Percentiles rank a stretch among this genome's conserved stretches.
phyloP scores from a whole-genome alignment of 2,797 vertebrate genomes.

The Adelosebastes latens region DNA sequence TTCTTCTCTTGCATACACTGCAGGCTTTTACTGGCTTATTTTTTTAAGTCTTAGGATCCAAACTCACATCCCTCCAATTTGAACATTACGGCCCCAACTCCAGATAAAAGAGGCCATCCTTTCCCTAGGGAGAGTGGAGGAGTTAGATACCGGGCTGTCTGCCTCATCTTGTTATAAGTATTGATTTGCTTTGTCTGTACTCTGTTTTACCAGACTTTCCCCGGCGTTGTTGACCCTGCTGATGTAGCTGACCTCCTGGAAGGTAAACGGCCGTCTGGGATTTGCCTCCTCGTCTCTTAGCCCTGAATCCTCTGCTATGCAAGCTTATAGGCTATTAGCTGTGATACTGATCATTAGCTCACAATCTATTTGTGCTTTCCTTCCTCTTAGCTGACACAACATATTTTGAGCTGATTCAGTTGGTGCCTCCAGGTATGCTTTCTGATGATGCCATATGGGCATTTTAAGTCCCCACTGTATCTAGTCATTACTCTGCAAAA shows the following conservation, averaged over 20 bases:
- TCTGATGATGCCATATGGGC: conserved; percentile 65
- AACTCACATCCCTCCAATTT: conserved; percentile 8
- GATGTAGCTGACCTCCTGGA: conserved; percentile 91
- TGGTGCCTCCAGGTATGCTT: conserved; percentile 90
- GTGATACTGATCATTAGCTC: conserved; percentile 68
- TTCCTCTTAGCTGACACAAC: conserved; percentile 90
- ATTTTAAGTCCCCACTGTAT: conserved; percentile 36
- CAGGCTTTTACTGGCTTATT: not conserved
- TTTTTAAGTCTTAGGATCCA: not conserved
- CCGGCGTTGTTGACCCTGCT: conserved; percentile 89
- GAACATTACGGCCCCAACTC: not conserved
- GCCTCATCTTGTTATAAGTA: conserved; percentile 61
- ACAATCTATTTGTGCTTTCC: conserved; percentile 63
- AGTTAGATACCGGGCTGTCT: conserved; percentile 24
- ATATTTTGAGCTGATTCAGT: conserved; percentile 94
- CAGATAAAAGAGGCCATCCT: conserved; percentile 28
- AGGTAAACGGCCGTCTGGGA: conserved; percentile 82
- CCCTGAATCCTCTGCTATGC: conserved; percentile 59
- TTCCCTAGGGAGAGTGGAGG: conserved; percentile 8
- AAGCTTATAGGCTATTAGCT: conserved; percentile 67
- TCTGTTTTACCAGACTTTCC: conserved; percentile 84
- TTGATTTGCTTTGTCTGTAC: conserved; percentile 65
- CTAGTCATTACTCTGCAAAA: conserved; percentile 53
- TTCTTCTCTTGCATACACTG: not conserved
- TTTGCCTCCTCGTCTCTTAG: conserved; percentile 62